These are phyloP conservation scores for Rhabdornis inornatus DNA, from an alignment of 2,113 vertebrate species.

Conservation along the genomic window DNA sequence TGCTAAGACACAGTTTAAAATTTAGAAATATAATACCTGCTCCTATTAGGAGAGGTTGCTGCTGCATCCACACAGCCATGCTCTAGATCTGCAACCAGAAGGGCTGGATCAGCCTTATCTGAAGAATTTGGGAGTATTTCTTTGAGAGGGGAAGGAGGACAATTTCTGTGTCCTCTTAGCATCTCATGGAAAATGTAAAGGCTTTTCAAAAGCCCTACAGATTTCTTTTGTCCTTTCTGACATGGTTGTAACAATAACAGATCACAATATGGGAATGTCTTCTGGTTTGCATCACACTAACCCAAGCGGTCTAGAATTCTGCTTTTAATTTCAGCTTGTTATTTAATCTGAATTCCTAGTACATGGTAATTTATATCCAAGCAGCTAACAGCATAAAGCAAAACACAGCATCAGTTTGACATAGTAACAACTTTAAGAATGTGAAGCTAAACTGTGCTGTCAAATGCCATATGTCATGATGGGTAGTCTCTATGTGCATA, in stretches of 20 bases:
- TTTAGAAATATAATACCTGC: neutral
- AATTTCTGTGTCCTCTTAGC: neutral
- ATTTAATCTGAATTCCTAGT: constrained; percentile 1
- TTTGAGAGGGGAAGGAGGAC: neutral
- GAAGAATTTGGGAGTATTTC: neutral
- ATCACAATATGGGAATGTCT: neutral
- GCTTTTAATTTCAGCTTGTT: neutral
- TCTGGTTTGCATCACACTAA: neutral
- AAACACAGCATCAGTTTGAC: neutral
- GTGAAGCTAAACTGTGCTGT: neutral
- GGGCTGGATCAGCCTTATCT: neutral
- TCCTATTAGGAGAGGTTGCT: neutral
- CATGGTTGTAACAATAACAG: neutral
- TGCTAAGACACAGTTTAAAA: neutral
- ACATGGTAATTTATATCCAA: neutral
- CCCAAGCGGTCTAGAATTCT: neutral
- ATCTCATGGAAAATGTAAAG: neutral
- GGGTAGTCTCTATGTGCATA: neutral
- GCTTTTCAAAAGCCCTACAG: neutral
- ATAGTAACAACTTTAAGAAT: neutral
- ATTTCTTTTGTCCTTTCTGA: neutral
- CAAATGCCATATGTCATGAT: neutral
- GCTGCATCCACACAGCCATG: neutral
- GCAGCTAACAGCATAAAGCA: neutral
- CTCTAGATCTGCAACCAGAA: neutral